These are phyloP conservation scores for Gobio gobio DNA, from an alignment of 2,113 vertebrate genomes.

Conservation along the genomic window DNA sequence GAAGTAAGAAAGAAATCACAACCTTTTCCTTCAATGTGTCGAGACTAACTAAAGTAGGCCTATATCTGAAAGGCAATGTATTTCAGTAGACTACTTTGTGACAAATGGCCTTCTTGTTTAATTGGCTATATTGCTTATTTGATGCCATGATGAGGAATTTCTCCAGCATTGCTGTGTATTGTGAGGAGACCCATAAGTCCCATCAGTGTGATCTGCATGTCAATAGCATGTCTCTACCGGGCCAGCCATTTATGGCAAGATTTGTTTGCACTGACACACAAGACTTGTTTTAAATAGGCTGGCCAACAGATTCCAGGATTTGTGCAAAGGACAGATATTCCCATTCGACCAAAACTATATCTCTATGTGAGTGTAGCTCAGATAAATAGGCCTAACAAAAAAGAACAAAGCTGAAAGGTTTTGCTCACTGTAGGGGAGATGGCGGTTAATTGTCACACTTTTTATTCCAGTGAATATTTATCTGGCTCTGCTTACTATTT, in stretches of 20 bases:
- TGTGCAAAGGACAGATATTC: neutral
- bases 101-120: neutral
- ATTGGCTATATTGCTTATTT: neutral
- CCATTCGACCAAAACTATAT: neutral
- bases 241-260: slow-evolving; percentile 56
- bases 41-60: too few species aligned
- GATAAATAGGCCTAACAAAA: neutral
- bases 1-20: neutral
- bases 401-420: neutral
- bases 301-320: neutral
- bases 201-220: slow-evolving; percentile 65
- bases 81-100: neutral
- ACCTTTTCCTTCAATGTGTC: neutral
- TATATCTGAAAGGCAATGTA: neutral
- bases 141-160: neutral
- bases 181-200: slow-evolving; percentile 33
- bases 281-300: slow-evolving; percentile 45
- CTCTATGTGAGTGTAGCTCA: neutral
- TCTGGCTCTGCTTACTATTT: neutral
- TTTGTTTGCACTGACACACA: slow-evolving; percentile 24
- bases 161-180: slow-evolving; percentile 22
- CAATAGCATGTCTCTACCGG: slow-evolving; percentile 53
- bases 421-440: neutral
- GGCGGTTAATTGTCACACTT: neutral
- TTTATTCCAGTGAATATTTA: neutral